Evolutionary conservation across 1,140 invertebrate species (phyloP).

Genomic region (Scaptomyza montana): DNA sequence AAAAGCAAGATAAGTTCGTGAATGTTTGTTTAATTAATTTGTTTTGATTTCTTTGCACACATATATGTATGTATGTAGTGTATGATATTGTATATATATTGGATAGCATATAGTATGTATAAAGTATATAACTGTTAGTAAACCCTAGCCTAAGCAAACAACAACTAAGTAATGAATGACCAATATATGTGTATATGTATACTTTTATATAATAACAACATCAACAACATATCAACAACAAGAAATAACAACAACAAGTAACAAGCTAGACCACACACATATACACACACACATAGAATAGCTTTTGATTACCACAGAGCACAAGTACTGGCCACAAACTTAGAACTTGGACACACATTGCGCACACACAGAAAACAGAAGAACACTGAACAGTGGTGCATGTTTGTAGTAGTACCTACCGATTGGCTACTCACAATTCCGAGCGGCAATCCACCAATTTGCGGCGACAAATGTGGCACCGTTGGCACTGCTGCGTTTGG

Average conservation of each 20-base stretch:
- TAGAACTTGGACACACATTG: slow-evolving; percentile 51
- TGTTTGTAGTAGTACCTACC: slow-evolving; percentile 72
- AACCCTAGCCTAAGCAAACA: slow-evolving; percentile 66
- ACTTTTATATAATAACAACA: slow-evolving; percentile 19
- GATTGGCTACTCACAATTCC: slow-evolving; percentile 84
- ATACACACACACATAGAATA: slow-evolving; percentile 52
- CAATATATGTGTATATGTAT: slow-evolving; percentile 20
- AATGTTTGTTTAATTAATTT: not conserved
- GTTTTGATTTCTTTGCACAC: not conserved
- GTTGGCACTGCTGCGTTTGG: slow-evolving; percentile 61
- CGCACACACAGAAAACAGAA: slow-evolving; percentile 33
- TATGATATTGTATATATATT: slow-evolving; percentile 10
- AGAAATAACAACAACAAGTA: slow-evolving; percentile 21
- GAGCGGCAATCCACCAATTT: slow-evolving; percentile 81
- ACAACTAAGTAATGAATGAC: slow-evolving; percentile 44
- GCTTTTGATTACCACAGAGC: not conserved
- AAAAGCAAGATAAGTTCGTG: slow-evolving; percentile 61
- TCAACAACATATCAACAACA: slow-evolving; percentile 56
- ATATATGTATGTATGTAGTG: slow-evolving; percentile 8
- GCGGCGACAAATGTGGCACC: slow-evolving; percentile 77
- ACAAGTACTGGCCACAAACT: slow-evolving; percentile 29
- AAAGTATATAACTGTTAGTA: slow-evolving; percentile 35
- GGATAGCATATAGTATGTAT: slow-evolving; percentile 4
- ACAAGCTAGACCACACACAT: slow-evolving; percentile 50
- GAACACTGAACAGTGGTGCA: slow-evolving; percentile 35